Base-by-base conservation (phyloP, 2,113 vertebrate genomes). In the Xyliphius kryptos region DNA sequence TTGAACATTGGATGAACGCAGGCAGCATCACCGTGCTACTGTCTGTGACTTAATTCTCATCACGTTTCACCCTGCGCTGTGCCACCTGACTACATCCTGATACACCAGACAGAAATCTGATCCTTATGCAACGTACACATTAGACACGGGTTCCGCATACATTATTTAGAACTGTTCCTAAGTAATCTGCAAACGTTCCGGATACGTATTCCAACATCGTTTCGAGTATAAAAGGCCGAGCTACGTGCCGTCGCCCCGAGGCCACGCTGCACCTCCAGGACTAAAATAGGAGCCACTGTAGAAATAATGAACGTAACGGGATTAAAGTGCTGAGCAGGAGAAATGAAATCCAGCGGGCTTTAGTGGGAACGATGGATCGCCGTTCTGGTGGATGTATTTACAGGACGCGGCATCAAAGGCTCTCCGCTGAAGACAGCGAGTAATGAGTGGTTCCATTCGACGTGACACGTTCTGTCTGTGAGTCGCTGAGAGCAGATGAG, bases 401-500 rank as follows among this genome's bases (percentile, higher is more conserved):
- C 12, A 46, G 43, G n/a, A 41, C 10, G 3, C 40, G 9, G 10
- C 9, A 11, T n/a, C 13, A 13, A 15, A 46, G 14, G 2, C 6
- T 46, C 12, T 6, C 26, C 48, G 19, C 16, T 64, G 64, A 19
- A 21, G 63, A 74, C 63, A 26, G 38, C 58, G 66, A 76, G 75
- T 80, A 79, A 81, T 73, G 63, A 44, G 40, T 1, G 8, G 5
- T 48, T 55, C 58, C 68, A 74, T 77, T 50, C 58, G 70, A 71
- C 53, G 1, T 68, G 69, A 69, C 72, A 65, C 19, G n/a, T 21
- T 69, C 62, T 46, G 36, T 8, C 38, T 17, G 36, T 43, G 41
- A 60, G 37, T 11, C 26, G 36, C 41, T 7, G 19, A 55, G 53
- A 62, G 56, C 55, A 59, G 15, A 19, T 67, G 72, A 70, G 63